A percentile compares a stretch with the other conserved stretches of the same genome.
Conservation (phyloP, 2,113 vertebrate species). For the Melanocharis versteri region DNA sequence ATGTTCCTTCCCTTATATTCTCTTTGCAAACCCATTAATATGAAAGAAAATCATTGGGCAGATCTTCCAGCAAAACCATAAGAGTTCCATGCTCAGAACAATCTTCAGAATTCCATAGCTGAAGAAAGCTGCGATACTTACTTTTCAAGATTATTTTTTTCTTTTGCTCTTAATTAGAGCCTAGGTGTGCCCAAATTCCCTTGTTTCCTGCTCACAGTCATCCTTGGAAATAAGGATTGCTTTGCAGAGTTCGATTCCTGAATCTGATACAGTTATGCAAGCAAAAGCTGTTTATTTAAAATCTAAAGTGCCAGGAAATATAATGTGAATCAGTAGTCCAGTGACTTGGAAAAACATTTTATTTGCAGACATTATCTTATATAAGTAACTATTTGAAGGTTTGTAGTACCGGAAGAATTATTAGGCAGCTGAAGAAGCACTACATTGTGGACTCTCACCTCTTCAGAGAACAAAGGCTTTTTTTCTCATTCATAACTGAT, state of each 20-base stretch:
- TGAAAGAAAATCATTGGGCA: neutral
- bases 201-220: neutral
- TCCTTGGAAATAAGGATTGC: neutral
- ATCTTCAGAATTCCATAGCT: neutral
- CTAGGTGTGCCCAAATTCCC: neutral
- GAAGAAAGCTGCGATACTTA: neutral
- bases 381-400: neutral
- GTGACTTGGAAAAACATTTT: neutral
- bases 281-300: neutral
- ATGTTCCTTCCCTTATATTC: neutral
- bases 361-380: neutral
- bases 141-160: neutral
- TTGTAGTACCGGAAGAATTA: neutral
- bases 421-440: neutral
- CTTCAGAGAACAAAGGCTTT: neutral
- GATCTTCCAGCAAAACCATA: neutral
- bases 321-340: neutral
- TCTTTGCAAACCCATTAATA: neutral
- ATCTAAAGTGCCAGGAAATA: neutral
- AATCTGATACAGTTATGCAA: neutral
- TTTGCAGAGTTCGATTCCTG: neutral
- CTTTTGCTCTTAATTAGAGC: neutral
- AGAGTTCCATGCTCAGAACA: neutral
- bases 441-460: neutral
- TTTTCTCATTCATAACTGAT: neutral